Evolutionary conservation across 2,113 vertebrate species (phyloP).

Genomic region (Orthonyx spaldingii): DNA sequence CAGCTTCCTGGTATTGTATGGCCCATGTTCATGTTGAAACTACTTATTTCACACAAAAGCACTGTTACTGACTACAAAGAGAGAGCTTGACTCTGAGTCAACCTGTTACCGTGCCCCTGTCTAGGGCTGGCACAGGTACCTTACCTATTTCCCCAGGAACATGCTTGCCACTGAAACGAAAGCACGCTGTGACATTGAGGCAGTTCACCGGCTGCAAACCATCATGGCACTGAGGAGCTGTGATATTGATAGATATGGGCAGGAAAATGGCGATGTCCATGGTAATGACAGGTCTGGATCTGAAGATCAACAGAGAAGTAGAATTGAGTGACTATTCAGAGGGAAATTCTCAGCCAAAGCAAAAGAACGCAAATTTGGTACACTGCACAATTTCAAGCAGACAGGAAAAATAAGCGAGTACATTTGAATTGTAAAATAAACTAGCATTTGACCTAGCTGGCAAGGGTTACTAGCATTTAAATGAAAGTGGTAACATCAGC

Average conservation of each 20-base stretch:
- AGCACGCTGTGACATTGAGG: conserved; percentile 84
- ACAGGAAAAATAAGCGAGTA: not conserved
- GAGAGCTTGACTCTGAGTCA: not conserved
- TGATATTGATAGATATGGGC: conserved; percentile 91
- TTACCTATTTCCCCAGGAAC: conserved; percentile 93
- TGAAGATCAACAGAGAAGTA: conserved; percentile 47
- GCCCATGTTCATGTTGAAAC: not conserved
- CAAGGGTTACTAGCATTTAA: not conserved
- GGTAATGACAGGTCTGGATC: conserved; percentile 89
- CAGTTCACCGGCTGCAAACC: conserved; percentile 87
- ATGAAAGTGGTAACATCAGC: not conserved
- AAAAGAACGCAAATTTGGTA: not conserved
- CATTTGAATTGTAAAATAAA: not conserved
- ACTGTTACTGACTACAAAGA: not conserved
- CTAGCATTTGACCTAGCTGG: not conserved
- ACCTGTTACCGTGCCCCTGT: no score
- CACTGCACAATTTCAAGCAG: not conserved
- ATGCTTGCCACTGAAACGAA: conserved; percentile 83
- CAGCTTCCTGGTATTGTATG: not conserved
- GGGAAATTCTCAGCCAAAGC: not conserved
- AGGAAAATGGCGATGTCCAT: conserved; percentile 87
- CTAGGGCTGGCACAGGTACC: not conserved
- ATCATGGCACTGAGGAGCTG: conserved; percentile 91
- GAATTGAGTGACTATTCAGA: not conserved
- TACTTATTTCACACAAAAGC: not conserved